Base-by-base conservation (phyloP, 2,113 vertebrate genomes). In the Phasianus colchicus region DNA sequence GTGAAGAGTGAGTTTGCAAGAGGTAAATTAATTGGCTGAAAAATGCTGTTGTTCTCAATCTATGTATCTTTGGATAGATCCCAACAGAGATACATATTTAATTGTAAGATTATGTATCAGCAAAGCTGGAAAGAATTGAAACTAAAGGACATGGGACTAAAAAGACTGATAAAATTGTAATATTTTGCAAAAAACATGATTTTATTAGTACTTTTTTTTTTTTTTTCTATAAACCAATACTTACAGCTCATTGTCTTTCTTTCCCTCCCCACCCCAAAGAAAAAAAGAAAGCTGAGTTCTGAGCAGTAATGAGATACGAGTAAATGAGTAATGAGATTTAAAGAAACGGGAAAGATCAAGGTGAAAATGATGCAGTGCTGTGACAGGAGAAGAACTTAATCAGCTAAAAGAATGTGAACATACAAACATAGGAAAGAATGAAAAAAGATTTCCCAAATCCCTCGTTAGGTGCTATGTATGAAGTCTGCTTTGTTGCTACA, bases 11-110 rank as follows among this genome's bases (percentile, higher is more conserved):
- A 63, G 14, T 73, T 74, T 86, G 40, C 36, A 48, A 50, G 54
- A 66, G 24, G 42, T 63, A 74, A 81, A 65, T 48, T 30, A 64
- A 18, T 24, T 82, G 32, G 21, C 67, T 86, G 38, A 73, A 92
- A 76, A 79, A 27, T 36, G 40, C 22, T 66, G 10, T 18, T 67
- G 15, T 64, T 82, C 52, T 89, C 13, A 84, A 3, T 32, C 29
- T 45, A 38, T 0, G 0, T 19, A 64, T 52, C n/a, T 32, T 22
- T 21, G 13, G 9, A 12, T 50, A 20, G 9, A 21, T 50, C 7
- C n/a, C 32, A 50, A 78, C 24, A 65, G 11, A 78, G 8, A 75
- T 4, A 3, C 2, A 15, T 66, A 77, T 83, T 16, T 58, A 22
- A 14, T 7, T 65, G 27, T 83, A 65, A 7, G 42, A 76, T 61